Evolutionary conservation across 2,113 vertebrate genomes (phyloP).

Genomic region (Crotalus tigris): DNA sequence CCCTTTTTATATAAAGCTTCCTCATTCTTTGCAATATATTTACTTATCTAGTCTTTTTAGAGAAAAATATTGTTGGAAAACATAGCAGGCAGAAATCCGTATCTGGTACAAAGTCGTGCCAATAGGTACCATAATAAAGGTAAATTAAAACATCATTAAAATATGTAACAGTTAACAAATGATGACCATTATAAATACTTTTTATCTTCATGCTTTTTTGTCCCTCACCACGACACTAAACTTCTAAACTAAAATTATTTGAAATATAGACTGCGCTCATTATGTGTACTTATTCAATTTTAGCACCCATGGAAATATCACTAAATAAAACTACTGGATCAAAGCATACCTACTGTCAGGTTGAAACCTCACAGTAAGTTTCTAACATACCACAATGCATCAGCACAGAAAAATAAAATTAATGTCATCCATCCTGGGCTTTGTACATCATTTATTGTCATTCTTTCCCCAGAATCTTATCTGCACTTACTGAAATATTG

Average conservation of each 20-base stretch:
- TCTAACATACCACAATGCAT: background rate
- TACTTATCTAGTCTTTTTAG: background rate
- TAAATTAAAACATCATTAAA: background rate
- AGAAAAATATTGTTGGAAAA: background rate
- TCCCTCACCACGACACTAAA: background rate
- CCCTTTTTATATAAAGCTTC: background rate
- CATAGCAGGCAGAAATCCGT: background rate
- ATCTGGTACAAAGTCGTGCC: background rate
- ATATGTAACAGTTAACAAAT: background rate
- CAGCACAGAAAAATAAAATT: background rate
- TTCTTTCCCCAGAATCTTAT: background rate
- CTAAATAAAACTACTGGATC: background rate
- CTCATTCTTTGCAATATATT: background rate
- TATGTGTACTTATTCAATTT: background rate
- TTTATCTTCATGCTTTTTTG: background rate
- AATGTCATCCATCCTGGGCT: background rate
- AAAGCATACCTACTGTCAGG: background rate
- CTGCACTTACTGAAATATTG: slow-evolving; percentile 33
- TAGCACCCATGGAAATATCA: background rate
- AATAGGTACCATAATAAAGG: background rate
- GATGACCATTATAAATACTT: background rate
- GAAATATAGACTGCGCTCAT: background rate
- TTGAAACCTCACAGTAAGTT: background rate
- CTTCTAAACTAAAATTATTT: background rate
- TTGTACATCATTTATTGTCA: background rate